phyloP scores from a whole-genome alignment of 2,797 vertebrate species.

The Pseudotriccus pelzelni region DNA sequence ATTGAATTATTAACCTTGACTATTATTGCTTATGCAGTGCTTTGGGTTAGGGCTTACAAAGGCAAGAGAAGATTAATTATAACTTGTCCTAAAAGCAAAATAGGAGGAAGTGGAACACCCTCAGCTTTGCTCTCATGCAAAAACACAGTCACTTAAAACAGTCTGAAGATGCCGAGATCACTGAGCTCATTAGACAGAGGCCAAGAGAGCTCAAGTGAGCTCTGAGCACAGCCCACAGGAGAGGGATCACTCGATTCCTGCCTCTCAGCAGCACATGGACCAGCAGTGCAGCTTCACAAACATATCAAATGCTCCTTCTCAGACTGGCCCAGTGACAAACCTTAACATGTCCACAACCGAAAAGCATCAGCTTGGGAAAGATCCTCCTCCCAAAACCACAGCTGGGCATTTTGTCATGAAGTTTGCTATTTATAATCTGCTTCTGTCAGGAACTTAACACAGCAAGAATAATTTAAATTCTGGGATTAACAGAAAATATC shows the following conservation, averaged over 20 bases:
- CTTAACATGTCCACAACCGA: not conserved
- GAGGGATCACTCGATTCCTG: not conserved
- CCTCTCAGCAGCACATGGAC: not conserved
- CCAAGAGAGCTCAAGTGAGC: not conserved
- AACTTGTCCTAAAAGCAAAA: conserved; percentile 11
- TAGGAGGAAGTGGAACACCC: not conserved
- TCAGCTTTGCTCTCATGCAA: not conserved
- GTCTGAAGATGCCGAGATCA: not conserved
- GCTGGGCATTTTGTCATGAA: not conserved
- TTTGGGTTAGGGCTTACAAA: not conserved
- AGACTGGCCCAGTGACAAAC: not conserved
- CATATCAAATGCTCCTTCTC: not conserved
- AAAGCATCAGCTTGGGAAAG: not conserved
- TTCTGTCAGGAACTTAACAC: not conserved
- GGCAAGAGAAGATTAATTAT: not conserved
- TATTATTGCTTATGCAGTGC: not conserved
- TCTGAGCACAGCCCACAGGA: not conserved
- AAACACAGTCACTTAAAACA: not conserved
- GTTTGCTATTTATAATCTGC: not conserved
- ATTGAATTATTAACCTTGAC: not conserved
- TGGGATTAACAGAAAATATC: not conserved
- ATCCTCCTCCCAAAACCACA: not conserved
- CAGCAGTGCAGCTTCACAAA: not conserved
- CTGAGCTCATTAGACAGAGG: not conserved
- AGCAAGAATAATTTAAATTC: not conserved